Evolutionary conservation across 2,888 invertebrate species (phyloP).

Genomic region (Fragum whitleyi): DNA sequence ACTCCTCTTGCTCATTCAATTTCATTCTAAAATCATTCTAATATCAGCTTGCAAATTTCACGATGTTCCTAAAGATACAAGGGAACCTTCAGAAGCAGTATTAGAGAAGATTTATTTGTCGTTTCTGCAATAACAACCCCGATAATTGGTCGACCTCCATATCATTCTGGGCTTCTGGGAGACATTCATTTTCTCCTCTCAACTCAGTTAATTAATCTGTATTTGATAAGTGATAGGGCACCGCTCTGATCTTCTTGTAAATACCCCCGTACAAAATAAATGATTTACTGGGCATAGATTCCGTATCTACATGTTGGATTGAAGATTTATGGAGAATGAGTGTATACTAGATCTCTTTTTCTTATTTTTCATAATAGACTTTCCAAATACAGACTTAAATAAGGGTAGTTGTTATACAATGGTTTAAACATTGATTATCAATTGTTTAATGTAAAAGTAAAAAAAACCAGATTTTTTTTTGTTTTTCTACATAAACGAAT

Average conservation of each 20-base stretch:
- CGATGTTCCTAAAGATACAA: too few relatives aligned
- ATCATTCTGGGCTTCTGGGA: constrained; percentile 13
- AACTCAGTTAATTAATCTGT: constrained; percentile 19
- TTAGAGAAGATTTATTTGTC: constrained; percentile 23
- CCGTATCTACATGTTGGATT: not conserved
- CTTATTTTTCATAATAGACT: too few relatives aligned
- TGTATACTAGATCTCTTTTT: not conserved
- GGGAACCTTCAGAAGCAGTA: not conserved
- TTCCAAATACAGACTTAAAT: too few relatives aligned
- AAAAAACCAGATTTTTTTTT: too few relatives aligned
- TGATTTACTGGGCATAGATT: not conserved
- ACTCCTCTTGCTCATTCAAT: too few relatives aligned
- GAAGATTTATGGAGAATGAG: not conserved
- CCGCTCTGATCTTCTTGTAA: constrained; percentile 9
- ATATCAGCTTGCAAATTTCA: too few relatives aligned
- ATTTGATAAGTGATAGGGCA: constrained; percentile 15
- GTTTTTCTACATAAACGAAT: too few relatives aligned
- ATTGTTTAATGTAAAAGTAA: too few relatives aligned
- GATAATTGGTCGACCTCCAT: constrained; percentile 22
- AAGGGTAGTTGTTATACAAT: too few relatives aligned
- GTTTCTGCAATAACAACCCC: constrained; percentile 21
- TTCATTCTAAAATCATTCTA: too few relatives aligned
- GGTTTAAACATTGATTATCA: too few relatives aligned
- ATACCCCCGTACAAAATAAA: not conserved
- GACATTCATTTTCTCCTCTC: not conserved